These are phyloP conservation scores for Epinotia bilunana DNA, from an alignment of 2,888 invertebrate species.

Conservation along the genomic window DNA sequence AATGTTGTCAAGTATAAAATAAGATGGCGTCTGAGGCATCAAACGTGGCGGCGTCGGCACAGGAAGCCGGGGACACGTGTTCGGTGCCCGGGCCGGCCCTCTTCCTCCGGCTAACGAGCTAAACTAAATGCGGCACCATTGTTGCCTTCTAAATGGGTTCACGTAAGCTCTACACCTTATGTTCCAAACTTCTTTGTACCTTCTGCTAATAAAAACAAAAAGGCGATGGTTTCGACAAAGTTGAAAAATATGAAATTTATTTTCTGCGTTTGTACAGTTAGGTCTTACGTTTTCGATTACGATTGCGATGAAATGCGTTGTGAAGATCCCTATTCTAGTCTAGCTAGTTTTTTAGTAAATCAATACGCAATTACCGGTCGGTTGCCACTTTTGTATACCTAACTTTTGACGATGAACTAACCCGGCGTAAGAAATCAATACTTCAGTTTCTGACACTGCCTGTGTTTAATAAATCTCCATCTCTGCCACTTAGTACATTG, in stretches of 20 bases:
- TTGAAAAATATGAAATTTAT: too few relatives aligned
- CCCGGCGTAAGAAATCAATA: constrained; percentile 23
- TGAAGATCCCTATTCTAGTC: not conserved
- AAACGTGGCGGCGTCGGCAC: constrained; percentile 34
- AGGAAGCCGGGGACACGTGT: constrained; percentile 43
- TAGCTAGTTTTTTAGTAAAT: not conserved
- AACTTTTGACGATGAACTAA: constrained; percentile 16
- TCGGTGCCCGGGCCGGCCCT: constrained; percentile 40
- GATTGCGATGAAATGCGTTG: not conserved
- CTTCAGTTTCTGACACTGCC: not conserved
- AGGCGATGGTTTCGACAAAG: too few relatives aligned
- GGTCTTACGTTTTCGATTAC: not conserved
- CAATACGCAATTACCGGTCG: constrained; percentile 10
- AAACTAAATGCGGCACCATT: constrained; percentile 41
- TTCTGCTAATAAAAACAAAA: not conserved
- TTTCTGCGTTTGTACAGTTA: too few relatives aligned
- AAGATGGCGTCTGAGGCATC: constrained; percentile 25
- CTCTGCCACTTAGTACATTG: too few relatives aligned
- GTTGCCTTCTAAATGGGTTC: constrained; percentile 12
- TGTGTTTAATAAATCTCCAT: too few relatives aligned
- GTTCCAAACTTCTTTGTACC: not conserved
- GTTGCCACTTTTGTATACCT: not conserved
- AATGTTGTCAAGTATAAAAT: constrained; percentile 11
- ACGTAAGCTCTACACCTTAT: not conserved
- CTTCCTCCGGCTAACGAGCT: constrained; percentile 44